Evolutionary conservation across 2,888 invertebrate species (phyloP), one percentile per base, ranked within the genome.

Genomic region (Tanypteryx hageni): DNA sequence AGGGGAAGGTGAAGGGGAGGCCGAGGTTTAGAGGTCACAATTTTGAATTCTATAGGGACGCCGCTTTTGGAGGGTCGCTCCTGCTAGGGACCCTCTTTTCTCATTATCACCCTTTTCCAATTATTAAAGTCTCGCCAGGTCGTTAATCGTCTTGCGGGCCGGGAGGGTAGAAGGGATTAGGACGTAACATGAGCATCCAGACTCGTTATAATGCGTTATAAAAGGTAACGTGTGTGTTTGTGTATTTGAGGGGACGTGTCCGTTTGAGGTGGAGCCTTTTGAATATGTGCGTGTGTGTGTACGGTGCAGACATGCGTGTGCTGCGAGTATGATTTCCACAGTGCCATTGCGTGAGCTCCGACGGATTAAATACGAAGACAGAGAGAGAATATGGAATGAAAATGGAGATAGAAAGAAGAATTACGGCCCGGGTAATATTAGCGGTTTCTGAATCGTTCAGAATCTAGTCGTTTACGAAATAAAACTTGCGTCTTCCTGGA

Each of bases 31-130:
- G 68, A 68, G 68, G 68, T 76, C 76, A 27, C 76, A 76, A 76
- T 76, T 76, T 27, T 7, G 64, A 64, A 64, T 76, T 44, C 44
- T 44, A 76, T 76, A 27, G 76, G 76, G 27, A 27, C 9, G 22
- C 44, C 44, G 44, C 44, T 44, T 44, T 44, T 5, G 44, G 44
- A 44, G 44, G 44, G 44, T 44, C 44, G 44, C 5, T 44, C 44
- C 44, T 44, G 44, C 44, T 44, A 76, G 22, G 76, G 22, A 27
- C 76, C 76, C 76, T 76, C 76, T 76, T 76, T 76, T 76, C 76
- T 76, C 76, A 76, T 76, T 76, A 76, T 76, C 76, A 76, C 76
- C 76, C 76, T 76, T 76, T 76, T 76, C 76, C 76, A 76, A 76
- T 76, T 76, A 76, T 76, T 76, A 76, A 76, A 76, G 76, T 76